A percentile compares a stretch with the other conserved stretches of the same genome.
Evolutionary conservation across 2,888 invertebrate species (phyloP).

Genomic region (Panopea generosa): DNA sequence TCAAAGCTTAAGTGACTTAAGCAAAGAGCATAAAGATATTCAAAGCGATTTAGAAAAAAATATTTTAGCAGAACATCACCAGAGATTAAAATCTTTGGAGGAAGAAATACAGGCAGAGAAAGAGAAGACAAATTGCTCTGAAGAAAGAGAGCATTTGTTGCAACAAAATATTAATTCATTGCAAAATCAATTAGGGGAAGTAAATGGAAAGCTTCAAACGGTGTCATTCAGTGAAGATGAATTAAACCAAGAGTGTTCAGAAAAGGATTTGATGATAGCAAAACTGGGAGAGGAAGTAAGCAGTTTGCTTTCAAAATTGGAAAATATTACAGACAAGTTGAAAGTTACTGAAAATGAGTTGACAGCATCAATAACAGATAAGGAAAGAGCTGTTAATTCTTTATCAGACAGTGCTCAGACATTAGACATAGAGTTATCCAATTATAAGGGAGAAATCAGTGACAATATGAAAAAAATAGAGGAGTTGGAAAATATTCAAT

Average conservation of each 20-base stretch:
- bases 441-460: slow-evolving; percentile 12
- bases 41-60: slow-evolving; percentile 17
- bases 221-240: slow-evolving; percentile 41
- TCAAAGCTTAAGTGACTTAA: background rate
- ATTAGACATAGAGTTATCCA: slow-evolving; percentile 24
- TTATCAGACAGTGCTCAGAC: background rate
- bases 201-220: slow-evolving; percentile 27
- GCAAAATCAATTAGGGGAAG: slow-evolving; percentile 49
- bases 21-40: slow-evolving; percentile 1
- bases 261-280: slow-evolving; percentile 18
- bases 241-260: slow-evolving; percentile 36
- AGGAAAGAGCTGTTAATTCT: background rate
- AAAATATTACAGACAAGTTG: slow-evolving; percentile 6
- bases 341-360: slow-evolving; percentile 1
- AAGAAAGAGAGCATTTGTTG: slow-evolving; percentile 34
- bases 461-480: slow-evolving; percentile 11
- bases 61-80: no score
- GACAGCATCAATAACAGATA: slow-evolving; percentile 6
- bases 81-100: background rate
- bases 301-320: slow-evolving; percentile 3
- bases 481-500: no score
- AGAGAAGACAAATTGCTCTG: slow-evolving; percentile 4
- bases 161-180: slow-evolving; percentile 34
- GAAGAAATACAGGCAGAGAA: slow-evolving; percentile 14
- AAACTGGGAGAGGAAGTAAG: background rate